A percentile compares a stretch with the other conserved stretches of the same genome.
These are phyloP conservation scores for Labeo catla DNA, from an alignment of 2,113 vertebrate genomes.

Conservation along the genomic window DNA sequence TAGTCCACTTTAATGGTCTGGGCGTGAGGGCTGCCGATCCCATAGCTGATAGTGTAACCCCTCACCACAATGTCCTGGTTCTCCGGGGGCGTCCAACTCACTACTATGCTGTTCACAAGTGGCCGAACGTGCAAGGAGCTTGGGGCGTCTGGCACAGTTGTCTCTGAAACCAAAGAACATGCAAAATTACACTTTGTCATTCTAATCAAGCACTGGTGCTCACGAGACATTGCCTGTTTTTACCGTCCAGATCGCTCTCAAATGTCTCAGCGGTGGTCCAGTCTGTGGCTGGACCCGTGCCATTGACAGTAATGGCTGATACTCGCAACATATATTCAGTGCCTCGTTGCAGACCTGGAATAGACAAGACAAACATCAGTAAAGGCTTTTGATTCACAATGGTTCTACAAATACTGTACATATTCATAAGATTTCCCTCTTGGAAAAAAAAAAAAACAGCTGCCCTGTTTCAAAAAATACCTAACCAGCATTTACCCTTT, in stretches of 20 bases:
- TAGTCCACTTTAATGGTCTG: slow-evolving; percentile 98
- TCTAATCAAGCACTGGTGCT: neutral
- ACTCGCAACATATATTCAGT: slow-evolving; percentile 94
- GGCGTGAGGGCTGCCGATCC: slow-evolving; percentile 93
- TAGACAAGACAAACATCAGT: neutral
- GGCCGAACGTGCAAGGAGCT: slow-evolving; percentile 95
- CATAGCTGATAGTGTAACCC: slow-evolving; percentile 93
- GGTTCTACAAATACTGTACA: neutral
- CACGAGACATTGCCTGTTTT: slow-evolving; percentile 31
- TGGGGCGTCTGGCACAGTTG: slow-evolving; percentile 90
- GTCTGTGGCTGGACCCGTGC: slow-evolving; percentile 89
- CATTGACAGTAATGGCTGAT: slow-evolving; percentile 89
- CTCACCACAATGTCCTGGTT: slow-evolving; percentile 97
- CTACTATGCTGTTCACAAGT: slow-evolving; percentile 93
- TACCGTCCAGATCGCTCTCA: slow-evolving; percentile 96
- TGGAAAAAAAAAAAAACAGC: too few species aligned
- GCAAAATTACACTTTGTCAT: neutral
- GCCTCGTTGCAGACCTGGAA: slow-evolving; percentile 88
- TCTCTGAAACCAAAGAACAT: slow-evolving; percentile 75
- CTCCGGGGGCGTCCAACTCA: slow-evolving; percentile 97
- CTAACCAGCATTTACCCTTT: too few species aligned
- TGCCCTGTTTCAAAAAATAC: too few species aligned
- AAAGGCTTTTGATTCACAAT: neutral
- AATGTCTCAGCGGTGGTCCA: slow-evolving; percentile 93
- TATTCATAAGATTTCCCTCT: neutral